phyloP scores from a whole-genome alignment of 2,113 vertebrate genomes.

The Drymodes brunneopygia region DNA sequence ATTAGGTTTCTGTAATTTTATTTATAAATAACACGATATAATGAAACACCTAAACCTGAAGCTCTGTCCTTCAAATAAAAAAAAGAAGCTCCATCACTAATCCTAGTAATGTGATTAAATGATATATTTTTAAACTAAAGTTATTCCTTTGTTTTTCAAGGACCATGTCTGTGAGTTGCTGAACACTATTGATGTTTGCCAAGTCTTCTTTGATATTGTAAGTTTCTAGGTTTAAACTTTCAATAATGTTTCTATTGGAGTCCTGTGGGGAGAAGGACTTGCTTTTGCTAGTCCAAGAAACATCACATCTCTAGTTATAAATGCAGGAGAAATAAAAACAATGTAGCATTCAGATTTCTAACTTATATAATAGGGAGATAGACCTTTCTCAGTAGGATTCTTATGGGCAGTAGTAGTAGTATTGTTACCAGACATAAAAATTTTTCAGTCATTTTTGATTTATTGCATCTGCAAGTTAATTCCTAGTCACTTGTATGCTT shows the following conservation, averaged over 20 bases:
- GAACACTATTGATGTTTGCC: slow-evolving; percentile 96
- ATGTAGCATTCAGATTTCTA: neutral
- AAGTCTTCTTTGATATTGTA: slow-evolving; percentile 99
- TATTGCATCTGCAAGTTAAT: neutral
- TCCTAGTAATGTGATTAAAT: neutral
- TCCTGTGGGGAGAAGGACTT: neutral
- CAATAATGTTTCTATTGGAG: neutral
- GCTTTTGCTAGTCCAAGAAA: neutral
- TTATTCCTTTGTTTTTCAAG: slow-evolving; percentile 64
- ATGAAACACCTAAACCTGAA: neutral
- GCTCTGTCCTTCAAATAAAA: neutral
- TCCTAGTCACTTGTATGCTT: neutral
- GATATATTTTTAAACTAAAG: neutral
- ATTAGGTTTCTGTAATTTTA: neutral
- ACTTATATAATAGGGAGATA: neutral
- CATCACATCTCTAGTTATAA: neutral
- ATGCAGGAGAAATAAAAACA: neutral
- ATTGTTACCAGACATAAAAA: neutral
- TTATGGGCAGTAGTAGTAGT: neutral
- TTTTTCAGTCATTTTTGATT: neutral
- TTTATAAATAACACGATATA: neutral
- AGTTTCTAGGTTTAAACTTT: slow-evolving; percentile 65
- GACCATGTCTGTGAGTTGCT: slow-evolving; percentile 98
- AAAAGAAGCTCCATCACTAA: neutral
- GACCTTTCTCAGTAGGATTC: neutral